These are phyloP conservation scores for Cyanoliseus patagonus DNA, from an alignment of 2,113 vertebrate species.

Conservation along the genomic window DNA sequence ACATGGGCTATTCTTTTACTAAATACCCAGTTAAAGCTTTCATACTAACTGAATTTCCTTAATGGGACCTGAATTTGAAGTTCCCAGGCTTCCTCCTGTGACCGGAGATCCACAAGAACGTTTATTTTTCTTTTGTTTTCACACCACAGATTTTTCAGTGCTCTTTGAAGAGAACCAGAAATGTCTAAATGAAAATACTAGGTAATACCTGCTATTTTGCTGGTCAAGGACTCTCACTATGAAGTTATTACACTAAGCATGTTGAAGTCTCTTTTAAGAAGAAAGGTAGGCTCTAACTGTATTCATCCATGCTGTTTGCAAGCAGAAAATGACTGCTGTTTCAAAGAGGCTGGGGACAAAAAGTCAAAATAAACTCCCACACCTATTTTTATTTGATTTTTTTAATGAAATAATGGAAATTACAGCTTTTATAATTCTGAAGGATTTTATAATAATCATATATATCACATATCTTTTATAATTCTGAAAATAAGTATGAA, in stretches of 20 bases:
- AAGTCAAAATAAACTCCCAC: background rate
- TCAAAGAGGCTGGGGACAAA: background rate
- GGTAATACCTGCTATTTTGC: background rate
- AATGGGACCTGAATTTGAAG: background rate
- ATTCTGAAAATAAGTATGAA: background rate
- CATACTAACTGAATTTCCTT: background rate
- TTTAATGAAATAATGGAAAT: background rate
- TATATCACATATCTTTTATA: background rate
- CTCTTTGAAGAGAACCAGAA: background rate
- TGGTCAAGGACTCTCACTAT: background rate
- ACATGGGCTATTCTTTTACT: background rate
- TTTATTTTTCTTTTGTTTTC: background rate
- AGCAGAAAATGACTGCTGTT: background rate
- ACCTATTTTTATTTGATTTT: background rate
- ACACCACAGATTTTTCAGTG: background rate
- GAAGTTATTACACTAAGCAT: background rate
- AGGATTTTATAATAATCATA: background rate
- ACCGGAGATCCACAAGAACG: background rate
- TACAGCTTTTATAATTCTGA: background rate
- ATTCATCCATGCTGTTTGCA: background rate
- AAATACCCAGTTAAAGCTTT: background rate
- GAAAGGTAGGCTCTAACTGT: background rate
- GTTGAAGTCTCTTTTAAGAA: background rate
- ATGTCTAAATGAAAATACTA: background rate
- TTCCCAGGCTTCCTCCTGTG: background rate